phyloP scores from a whole-genome alignment of 2,888 invertebrate species.

The Andrena chrysosceles region DNA sequence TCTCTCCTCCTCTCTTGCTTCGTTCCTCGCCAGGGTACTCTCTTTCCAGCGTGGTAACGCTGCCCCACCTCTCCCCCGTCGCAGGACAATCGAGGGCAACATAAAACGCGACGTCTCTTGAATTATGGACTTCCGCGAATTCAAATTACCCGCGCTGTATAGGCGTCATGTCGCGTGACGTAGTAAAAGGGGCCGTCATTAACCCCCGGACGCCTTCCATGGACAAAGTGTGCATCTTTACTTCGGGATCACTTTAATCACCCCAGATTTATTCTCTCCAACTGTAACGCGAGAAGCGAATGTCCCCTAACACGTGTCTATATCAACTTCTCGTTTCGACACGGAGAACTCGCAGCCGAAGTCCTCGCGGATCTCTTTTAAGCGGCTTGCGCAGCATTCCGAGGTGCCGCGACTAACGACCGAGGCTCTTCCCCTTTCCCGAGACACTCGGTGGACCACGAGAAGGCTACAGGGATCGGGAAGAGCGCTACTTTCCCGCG shows the following conservation, averaged over 20 bases:
- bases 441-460: background rate
- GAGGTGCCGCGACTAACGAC: background rate
- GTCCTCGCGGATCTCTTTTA: background rate
- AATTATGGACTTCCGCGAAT: slow-evolving; percentile 55
- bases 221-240: background rate
- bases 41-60: background rate
- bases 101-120: slow-evolving; percentile 29
- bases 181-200: slow-evolving; percentile 55
- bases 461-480: background rate
- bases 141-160: slow-evolving; percentile 45
- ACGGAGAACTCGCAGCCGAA: background rate
- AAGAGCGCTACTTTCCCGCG: slow-evolving; percentile 21
- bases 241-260: background rate
- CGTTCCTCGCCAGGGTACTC: background rate
- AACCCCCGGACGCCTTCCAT: slow-evolving; percentile 34
- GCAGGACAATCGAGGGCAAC: slow-evolving; percentile 31
- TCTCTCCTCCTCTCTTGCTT: background rate
- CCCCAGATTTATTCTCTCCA: background rate
- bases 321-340: background rate
- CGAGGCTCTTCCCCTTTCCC: background rate
- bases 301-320: background rate
- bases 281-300: background rate
- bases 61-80: background rate
- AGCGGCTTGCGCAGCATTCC: too few species aligned
- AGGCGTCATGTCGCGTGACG: slow-evolving; percentile 51